phyloP scores from a whole-genome alignment of 2,113 vertebrate species.

The Ciconia stormi region DNA sequence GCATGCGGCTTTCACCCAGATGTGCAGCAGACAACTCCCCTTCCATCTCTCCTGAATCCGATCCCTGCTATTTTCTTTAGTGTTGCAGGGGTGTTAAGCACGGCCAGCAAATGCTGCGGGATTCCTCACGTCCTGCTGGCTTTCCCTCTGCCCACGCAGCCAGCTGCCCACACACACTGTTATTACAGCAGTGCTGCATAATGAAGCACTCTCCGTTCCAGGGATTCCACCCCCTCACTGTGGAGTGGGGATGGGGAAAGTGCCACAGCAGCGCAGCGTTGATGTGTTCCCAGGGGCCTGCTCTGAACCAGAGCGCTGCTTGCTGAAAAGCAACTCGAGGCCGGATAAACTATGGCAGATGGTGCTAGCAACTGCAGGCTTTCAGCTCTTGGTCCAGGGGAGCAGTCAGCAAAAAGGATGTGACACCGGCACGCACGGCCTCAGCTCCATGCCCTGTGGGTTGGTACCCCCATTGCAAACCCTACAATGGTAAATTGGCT shows the following conservation, averaged over 20 bases:
- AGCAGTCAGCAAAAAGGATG: background rate
- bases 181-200: constrained; percentile 34
- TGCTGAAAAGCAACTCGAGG: background rate
- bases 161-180: constrained; percentile 39
- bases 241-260: background rate
- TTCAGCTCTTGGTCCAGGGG: background rate
- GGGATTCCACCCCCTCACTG: constrained; percentile 46
- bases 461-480: background rate
- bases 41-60: background rate
- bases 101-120: constrained; percentile 2
- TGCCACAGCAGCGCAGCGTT: background rate
- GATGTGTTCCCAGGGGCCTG: background rate
- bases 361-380: background rate
- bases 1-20: background rate
- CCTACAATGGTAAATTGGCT: background rate
- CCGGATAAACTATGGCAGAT: background rate
- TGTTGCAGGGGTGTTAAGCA: background rate
- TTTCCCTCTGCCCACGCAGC: constrained; percentile 62
- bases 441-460: background rate
- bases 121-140: constrained; percentile 63
- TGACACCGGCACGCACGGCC: accelerated
- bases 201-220: background rate
- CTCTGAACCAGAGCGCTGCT: background rate
- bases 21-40: background rate
- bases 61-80: background rate